Evolutionary conservation across 1,140 invertebrate species (phyloP), one percentile per base, ranked within the genome.

Genomic region (Homarus americanus): DNA sequence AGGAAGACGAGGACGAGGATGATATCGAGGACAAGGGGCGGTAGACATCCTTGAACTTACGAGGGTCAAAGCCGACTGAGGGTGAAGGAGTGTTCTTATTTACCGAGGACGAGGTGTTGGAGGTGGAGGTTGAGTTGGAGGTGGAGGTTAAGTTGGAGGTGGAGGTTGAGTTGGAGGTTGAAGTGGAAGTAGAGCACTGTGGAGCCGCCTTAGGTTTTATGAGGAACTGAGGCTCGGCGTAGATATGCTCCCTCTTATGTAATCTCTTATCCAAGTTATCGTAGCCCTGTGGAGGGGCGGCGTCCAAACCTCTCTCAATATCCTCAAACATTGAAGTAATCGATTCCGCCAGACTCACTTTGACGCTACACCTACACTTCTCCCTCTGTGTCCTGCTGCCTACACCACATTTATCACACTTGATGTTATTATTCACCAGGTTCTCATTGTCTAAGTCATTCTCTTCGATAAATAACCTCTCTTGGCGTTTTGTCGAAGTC

Each of bases 21-120:
- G 96, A 96, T 82, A 97, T 97, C 72, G 97, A 97, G 94, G 97
- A 97, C 93, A 97, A 96, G 63, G 97, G 97, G 32, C 97, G 93
- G 83, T 82, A 89, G 12, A 82, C 69, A 53, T 78, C 72, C 58
- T 58, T 44, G 49, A 91, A 34, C 58, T 78, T 92, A 32, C 87
- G 82, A 3, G 34, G 76, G 83, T 83, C 75, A 58, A 49, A 79
- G 24, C 58, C 53, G 34, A 34, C 34, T 63, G 38, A 2, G 58
- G 86, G 38, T 66, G 53, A 28, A 53, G 34, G 28, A 12, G 58
- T n/a, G 58, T 49, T 5, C 17, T 58, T 58, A 2, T 58, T 24
- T 40, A 5, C 63, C 15, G 40, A 53, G 66, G 20, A 44, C 20
- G 44, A 73, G 44, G 28, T 53, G 69, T 36, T 5, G 83, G 28